phyloP scores from a whole-genome alignment of 2,797 vertebrate genomes.

The Paguma larvata region DNA sequence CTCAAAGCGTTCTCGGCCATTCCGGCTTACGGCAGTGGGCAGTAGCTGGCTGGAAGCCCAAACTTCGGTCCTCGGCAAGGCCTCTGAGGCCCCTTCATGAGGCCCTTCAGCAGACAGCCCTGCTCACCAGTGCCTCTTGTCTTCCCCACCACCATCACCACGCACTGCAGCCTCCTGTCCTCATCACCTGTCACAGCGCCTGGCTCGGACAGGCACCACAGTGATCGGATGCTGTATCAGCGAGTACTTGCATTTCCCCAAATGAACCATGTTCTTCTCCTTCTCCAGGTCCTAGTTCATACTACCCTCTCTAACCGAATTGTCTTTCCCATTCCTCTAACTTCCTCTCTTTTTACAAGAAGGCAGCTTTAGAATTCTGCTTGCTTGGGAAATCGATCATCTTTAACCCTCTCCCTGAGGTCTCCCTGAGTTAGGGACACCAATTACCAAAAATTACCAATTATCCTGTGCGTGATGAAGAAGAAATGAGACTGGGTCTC shows the following conservation, averaged over 20 bases:
- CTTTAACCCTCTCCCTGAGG: not conserved
- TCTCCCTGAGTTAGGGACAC: not conserved
- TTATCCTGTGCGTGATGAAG: not conserved
- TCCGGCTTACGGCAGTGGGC: accelerated
- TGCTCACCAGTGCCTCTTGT: accelerated
- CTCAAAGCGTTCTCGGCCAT: not conserved
- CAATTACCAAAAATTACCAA: not conserved
- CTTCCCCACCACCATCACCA: not conserved
- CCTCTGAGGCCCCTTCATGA: not conserved
- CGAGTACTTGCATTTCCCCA: not conserved
- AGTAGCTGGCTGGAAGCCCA: not conserved
- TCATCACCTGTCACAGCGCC: not conserved
- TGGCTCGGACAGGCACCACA: accelerated
- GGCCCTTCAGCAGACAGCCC: not conserved
- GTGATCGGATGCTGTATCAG: accelerated
- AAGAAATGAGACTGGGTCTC: not conserved
- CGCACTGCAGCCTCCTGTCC: not conserved
- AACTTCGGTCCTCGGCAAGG: not conserved
- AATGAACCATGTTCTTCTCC: not conserved
- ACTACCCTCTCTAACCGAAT: not conserved
- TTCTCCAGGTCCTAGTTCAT: not conserved
- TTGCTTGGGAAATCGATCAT: not conserved
- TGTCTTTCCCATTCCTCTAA: not conserved
- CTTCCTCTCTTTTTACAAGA: not conserved
- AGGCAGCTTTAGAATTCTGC: not conserved